These are phyloP conservation scores for Netelia melanura DNA, from an alignment of 2,888 invertebrate species.

Conservation along the genomic window DNA sequence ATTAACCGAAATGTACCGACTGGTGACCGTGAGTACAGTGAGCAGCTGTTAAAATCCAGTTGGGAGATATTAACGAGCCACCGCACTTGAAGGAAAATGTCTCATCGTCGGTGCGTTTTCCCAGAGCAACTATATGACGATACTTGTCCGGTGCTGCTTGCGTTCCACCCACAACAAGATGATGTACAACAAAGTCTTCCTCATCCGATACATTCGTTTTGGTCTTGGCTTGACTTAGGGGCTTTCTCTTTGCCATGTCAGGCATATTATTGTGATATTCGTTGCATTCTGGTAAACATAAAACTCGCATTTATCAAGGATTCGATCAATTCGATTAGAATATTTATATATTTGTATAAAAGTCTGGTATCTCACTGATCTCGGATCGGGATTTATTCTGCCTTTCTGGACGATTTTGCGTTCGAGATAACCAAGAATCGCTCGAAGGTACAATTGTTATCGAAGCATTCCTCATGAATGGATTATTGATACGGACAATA, in stretches of 20 bases:
- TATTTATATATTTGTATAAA: neutral
- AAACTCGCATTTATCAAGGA: neutral
- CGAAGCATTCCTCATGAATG: neutral
- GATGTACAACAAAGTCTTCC: conserved; percentile 20
- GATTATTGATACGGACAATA: neutral
- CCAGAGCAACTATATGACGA: conserved; percentile 75
- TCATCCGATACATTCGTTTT: neutral
- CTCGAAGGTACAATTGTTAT: neutral
- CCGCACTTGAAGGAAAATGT: conserved; percentile 70
- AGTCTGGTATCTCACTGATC: neutral
- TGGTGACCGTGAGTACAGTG: conserved; percentile 72
- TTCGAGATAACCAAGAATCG: neutral
- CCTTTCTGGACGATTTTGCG: neutral
- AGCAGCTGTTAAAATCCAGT: conserved; percentile 75
- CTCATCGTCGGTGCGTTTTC: conserved; percentile 26
- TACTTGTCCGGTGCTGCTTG: conserved; percentile 67
- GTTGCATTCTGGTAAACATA: conserved; percentile 48
- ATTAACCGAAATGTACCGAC: conserved; percentile 59
- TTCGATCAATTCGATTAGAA: neutral
- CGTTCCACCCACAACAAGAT: conserved; percentile 70
- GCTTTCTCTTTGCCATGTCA: neutral
- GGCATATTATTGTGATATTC: conserved; percentile 21
- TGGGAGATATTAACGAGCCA: conserved; percentile 71
- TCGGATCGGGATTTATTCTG: conserved; percentile 6
- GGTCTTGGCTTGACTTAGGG: neutral